Percentiles rank a stretch among this genome's conserved stretches.
These are phyloP conservation scores for Arrhopalites spinosus DNA, from an alignment of 2,888 invertebrate species.

Conservation along the genomic window DNA sequence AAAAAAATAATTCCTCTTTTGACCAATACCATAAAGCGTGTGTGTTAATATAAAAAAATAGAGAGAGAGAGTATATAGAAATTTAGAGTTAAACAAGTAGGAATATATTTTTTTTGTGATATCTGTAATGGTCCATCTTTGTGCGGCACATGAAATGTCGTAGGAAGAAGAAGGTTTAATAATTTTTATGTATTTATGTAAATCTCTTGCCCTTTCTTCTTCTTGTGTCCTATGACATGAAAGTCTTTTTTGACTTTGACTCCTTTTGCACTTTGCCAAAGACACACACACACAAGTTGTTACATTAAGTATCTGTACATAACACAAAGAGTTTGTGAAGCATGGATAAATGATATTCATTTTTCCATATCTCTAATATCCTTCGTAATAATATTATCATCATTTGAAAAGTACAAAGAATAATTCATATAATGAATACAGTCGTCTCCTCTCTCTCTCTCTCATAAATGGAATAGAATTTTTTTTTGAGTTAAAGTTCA, in stretches of 20 bases:
- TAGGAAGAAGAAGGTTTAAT: not conserved
- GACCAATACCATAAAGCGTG: too few species aligned
- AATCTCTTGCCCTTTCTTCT: not conserved
- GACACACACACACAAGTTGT: not conserved
- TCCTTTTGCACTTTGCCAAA: constrained; percentile 2
- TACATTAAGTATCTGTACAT: not conserved
- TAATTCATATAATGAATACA: not conserved
- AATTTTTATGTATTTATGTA: constrained; percentile 10
- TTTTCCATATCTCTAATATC: not conserved
- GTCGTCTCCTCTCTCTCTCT: not conserved
- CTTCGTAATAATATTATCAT: not conserved
- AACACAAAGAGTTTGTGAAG: not conserved
- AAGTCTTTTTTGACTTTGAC: constrained; percentile 4
- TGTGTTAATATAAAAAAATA: too few species aligned
- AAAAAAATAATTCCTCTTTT: too few species aligned
- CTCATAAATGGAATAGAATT: not conserved
- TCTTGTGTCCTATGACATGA: not conserved
- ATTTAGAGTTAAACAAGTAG: too few species aligned
- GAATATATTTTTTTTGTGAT: too few species aligned
- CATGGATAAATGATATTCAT: too few species aligned
- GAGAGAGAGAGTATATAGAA: too few species aligned
- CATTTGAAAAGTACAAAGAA: not conserved
- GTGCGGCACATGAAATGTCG: not conserved
- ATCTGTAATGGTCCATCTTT: too few species aligned
- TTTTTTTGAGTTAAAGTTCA: not conserved